These are phyloP conservation scores for Mallotus villosus DNA, from an alignment of 2,797 vertebrate genomes.

Conservation along the genomic window DNA sequence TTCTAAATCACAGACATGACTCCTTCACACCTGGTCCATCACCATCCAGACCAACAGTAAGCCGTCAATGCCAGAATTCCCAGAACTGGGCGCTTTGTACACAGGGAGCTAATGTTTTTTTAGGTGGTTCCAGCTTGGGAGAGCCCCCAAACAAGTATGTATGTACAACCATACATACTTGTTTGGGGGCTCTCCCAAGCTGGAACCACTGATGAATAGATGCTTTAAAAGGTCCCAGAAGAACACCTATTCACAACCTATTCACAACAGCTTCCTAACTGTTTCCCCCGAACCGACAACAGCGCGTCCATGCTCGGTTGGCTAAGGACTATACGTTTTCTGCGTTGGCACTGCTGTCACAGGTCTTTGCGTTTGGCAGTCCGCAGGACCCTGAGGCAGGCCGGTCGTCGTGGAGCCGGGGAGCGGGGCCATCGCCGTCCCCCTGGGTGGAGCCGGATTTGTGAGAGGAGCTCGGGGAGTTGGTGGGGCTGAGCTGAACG, in stretches of 20 bases:
- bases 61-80: neutral
- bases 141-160: too few relatives aligned
- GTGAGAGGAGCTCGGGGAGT: constrained; percentile 81
- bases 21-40: neutral
- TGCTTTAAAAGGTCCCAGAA: too few relatives aligned
- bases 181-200: too few relatives aligned
- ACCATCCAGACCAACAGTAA: neutral
- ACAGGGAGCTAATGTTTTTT: too few relatives aligned
- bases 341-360: constrained; percentile 58
- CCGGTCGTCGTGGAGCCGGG: constrained; percentile 60
- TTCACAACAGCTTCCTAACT: too few relatives aligned
- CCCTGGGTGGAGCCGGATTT: constrained; percentile 75
- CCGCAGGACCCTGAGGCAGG: constrained; percentile 20
- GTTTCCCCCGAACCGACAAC: neutral
- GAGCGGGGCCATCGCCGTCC: constrained; percentile 57
- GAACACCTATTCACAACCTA: too few relatives aligned
- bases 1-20: neutral
- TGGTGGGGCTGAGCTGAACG: constrained; percentile 88
- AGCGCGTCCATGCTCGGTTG: neutral
- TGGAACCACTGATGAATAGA: too few relatives aligned
- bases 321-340: constrained; percentile 38
- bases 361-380: constrained; percentile 52
- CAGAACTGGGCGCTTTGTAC: neutral
- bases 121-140: too few relatives aligned
- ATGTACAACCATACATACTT: too few relatives aligned